Percentiles rank a stretch among this genome's conserved stretches.
phyloP scores from a whole-genome alignment of 2,888 invertebrate species.

The Ormia ochracea region DNA sequence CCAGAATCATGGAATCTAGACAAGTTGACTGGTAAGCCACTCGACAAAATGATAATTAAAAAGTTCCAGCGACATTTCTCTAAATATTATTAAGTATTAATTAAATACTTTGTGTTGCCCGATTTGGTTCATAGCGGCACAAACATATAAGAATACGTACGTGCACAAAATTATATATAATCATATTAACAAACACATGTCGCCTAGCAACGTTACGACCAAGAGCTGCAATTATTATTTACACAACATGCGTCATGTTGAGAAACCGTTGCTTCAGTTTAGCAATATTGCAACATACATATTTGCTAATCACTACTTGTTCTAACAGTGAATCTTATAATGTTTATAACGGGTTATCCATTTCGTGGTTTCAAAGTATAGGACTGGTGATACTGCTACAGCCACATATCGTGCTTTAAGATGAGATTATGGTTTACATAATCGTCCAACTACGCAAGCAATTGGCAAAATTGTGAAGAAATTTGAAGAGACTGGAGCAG shows the following conservation, averaged over 20 bases:
- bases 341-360: background rate
- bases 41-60: slow-evolving; percentile 15
- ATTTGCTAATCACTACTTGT: slow-evolving; percentile 5
- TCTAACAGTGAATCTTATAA: background rate
- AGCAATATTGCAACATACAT: slow-evolving; percentile 8
- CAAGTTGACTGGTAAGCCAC: background rate
- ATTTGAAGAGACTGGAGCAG: too few species aligned
- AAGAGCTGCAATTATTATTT: background rate
- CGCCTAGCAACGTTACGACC: background rate
- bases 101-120: slow-evolving; percentile 34
- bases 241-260: slow-evolving; percentile 53
- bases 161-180: background rate
- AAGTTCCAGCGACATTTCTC: slow-evolving; percentile 25
- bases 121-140: slow-evolving; percentile 22
- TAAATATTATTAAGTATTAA: slow-evolving; percentile 50
- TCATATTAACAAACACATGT: background rate
- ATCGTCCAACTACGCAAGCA: too few species aligned
- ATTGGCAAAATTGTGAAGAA: too few species aligned
- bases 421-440: too few species aligned
- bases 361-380: background rate
- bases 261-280: slow-evolving; percentile 44
- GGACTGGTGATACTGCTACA: background rate
- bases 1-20: background rate
- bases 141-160: background rate
- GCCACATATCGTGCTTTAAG: too few species aligned